Conservation (phyloP, 2,888 invertebrate species). For the Drosophila merina region DNA sequence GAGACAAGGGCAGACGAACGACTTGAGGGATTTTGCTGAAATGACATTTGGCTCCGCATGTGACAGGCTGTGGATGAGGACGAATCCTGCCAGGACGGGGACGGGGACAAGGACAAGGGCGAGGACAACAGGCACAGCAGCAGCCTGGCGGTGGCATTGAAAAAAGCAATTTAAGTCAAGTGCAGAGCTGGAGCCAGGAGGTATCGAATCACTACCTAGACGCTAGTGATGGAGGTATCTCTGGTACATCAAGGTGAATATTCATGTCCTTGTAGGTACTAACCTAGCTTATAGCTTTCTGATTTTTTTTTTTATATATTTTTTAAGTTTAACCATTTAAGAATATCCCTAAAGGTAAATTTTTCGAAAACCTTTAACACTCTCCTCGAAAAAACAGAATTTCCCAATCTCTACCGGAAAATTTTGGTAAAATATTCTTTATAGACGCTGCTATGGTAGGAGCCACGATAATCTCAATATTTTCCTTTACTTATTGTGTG, state of each 20-base stretch:
- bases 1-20: slow-evolving; percentile 71
- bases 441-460: too few relatives aligned
- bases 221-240: slow-evolving; percentile 14
- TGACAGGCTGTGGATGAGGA: slow-evolving; percentile 59
- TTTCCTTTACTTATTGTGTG: too few relatives aligned
- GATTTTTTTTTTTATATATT: not conserved
- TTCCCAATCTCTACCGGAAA: too few relatives aligned
- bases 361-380: not conserved
- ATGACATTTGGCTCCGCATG: slow-evolving; percentile 83
- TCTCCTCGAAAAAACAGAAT: too few relatives aligned
- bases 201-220: slow-evolving; percentile 2
- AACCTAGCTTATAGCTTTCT: not conserved
- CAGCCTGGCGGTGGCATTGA: slow-evolving; percentile 75
- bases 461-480: too few relatives aligned
- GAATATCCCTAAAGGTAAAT: not conserved
- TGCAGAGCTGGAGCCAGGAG: slow-evolving; percentile 35
- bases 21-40: slow-evolving; percentile 82
- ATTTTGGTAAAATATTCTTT: too few relatives aligned
- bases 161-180: slow-evolving; percentile 79
- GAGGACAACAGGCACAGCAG: slow-evolving; percentile 43
- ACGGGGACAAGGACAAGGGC: slow-evolving; percentile 31
- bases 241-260: not conserved
- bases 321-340: not conserved
- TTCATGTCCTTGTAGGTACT: not conserved
- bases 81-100: slow-evolving; percentile 29